Evolutionary conservation across 2,113 vertebrate genomes (phyloP).

Genomic region (Epinephelus moara): DNA sequence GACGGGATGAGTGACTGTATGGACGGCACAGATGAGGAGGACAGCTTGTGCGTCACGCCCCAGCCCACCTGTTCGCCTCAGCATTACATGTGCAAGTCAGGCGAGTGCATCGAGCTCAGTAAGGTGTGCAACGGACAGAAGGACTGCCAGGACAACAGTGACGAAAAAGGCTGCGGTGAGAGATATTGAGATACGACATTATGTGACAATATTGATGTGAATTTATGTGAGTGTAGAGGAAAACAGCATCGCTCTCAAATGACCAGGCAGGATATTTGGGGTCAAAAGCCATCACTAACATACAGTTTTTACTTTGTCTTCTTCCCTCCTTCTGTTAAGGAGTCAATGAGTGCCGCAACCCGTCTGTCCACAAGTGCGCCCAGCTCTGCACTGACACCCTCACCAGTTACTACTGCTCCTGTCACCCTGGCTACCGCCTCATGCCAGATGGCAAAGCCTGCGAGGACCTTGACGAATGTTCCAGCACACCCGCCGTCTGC

Average conservation of each 20-base stretch:
- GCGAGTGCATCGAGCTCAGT: conserved; percentile 88
- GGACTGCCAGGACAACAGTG: conserved; percentile 93
- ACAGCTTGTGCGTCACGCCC: conserved; percentile 69
- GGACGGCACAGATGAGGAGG: conserved; percentile 80
- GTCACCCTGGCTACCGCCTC: conserved; percentile 75
- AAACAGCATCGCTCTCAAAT: background rate
- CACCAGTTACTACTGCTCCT: conserved; percentile 82
- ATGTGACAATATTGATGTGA: background rate
- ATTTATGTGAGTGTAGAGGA: background rate
- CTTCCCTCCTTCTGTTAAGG: conserved; percentile 56
- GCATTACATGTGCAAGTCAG: conserved; percentile 91
- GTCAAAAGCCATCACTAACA: background rate
- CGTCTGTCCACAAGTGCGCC: conserved; percentile 78
- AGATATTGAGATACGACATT: background rate
- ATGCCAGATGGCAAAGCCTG: conserved; percentile 84
- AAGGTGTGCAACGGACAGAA: conserved; percentile 91
- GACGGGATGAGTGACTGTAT: conserved; percentile 78
- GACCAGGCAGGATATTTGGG: background rate
- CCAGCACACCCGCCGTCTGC: conserved; percentile 73
- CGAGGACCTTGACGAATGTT: conserved; percentile 79
- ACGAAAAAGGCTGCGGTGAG: conserved; percentile 95
- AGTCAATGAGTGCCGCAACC: conserved; percentile 77
- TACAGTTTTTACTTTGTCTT: background rate
- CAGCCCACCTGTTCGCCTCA: conserved; percentile 86
- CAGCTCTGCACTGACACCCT: conserved; percentile 82